Evolutionary conservation across 1,140 invertebrate genomes (phyloP).

Genomic region (Callitettix versicolor): DNA sequence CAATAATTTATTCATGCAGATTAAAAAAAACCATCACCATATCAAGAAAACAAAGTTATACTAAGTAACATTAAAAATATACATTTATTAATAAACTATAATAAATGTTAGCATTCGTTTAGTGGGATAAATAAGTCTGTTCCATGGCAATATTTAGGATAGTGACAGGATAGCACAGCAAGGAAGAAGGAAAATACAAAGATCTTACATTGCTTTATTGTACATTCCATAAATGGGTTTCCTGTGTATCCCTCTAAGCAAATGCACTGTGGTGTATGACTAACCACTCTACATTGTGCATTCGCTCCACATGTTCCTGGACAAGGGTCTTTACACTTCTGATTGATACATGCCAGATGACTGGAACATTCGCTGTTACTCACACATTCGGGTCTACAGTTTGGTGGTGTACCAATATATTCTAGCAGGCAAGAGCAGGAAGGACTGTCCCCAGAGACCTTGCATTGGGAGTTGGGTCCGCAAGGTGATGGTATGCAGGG

Average conservation of each 20-base stretch:
- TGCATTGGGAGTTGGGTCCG: constrained; percentile 50
- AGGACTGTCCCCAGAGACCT: constrained; percentile 44
- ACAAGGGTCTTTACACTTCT: constrained; percentile 57
- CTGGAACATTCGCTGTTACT: constrained; percentile 53
- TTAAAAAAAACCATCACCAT: too few relatives aligned
- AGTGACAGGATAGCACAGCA: too few relatives aligned
- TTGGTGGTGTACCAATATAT: constrained; percentile 48
- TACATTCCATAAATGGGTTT: constrained; percentile 61
- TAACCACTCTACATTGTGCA: constrained; percentile 60
- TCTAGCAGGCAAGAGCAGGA: constrained; percentile 53
- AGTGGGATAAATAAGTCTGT: too few relatives aligned
- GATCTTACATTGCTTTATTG: constrained; percentile 41
- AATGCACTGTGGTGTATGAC: constrained; percentile 61
- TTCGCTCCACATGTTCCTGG: constrained; percentile 58
- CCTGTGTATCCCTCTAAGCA: constrained; percentile 62
- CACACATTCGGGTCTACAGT: constrained; percentile 53
- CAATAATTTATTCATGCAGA: too few relatives aligned
- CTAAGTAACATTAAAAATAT: too few relatives aligned
- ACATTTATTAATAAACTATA: too few relatives aligned
- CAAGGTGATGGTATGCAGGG: constrained; percentile 48
- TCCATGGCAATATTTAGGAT: too few relatives aligned
- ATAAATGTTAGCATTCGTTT: too few relatives aligned
- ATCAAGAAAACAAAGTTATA: too few relatives aligned
- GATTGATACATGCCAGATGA: constrained; percentile 52
- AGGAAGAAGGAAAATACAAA: too few relatives aligned